Conservation (phyloP, 1,140 invertebrate genomes). For the Campodea augens region DNA sequence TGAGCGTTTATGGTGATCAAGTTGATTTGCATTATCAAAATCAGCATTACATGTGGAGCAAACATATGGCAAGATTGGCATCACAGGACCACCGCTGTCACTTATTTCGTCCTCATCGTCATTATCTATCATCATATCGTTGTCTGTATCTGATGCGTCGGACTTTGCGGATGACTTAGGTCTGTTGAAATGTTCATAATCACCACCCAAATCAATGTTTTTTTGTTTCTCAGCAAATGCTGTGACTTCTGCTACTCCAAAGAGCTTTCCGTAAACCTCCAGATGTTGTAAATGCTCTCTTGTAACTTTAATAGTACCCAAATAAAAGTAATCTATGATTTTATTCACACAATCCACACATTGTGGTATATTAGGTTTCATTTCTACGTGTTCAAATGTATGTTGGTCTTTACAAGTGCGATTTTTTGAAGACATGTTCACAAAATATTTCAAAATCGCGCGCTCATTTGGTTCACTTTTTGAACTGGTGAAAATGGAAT, state of each 20-base stretch:
- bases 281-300: constrained; percentile 17
- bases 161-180: background rate
- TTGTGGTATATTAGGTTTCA: constrained; percentile 12
- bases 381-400: constrained; percentile 17
- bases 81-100: background rate
- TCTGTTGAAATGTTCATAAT: background rate
- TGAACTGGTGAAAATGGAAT: constrained; percentile 16
- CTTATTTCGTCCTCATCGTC: background rate
- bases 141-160: background rate
- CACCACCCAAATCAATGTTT: background rate
- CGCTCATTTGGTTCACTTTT: background rate
- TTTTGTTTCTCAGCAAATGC: constrained; percentile 5
- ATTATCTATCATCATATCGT: constrained; percentile 11
- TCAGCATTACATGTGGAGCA: too few species aligned
- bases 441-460: background rate
- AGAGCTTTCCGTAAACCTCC: constrained; percentile 17
- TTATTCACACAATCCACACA: constrained; percentile 14
- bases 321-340: constrained; percentile 25
- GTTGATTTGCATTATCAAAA: too few species aligned
- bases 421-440: constrained; percentile 14
- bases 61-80: too few species aligned
- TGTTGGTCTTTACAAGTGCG: constrained; percentile 20
- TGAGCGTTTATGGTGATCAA: too few species aligned
- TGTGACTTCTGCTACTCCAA: constrained; percentile 8
- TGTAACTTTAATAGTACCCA: constrained; percentile 17